Evolutionary conservation across 92 coral and sea anemone species (phyloP), one percentile per base, ranked within the genome.

Genomic region (Zoanthus gigantus): DNA sequence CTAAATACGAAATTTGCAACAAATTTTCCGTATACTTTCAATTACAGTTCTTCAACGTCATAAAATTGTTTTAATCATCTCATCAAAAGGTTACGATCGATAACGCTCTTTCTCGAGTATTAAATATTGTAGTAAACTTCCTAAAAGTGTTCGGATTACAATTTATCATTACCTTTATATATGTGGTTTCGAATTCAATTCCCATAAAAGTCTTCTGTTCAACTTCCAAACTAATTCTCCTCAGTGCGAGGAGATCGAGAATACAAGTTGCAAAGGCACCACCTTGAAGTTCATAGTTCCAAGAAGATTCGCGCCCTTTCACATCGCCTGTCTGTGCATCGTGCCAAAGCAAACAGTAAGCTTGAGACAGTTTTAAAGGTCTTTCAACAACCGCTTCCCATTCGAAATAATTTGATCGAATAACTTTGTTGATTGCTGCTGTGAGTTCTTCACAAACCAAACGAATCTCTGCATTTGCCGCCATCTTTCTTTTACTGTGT

Each of bases 401-500:
- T 23, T 65, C 31, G 58, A 81, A 81, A 81, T 65, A 46, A 65
- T 42, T 45, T 73, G 85, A 81, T 81, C 85, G 74, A 47, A 81
- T 81, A 42, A 81, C 50, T 37, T 23, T 65, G 60, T 81, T 81
- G 65, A 81, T 81, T 14, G 85, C 60, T 3, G 74, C 61, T 47
- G 85, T 66, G 72, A 81, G 85, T 81, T 81, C 85, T 47, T 81
- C 85, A 17, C 85, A 46, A 52, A 81, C 85, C 17, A 81, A 53
- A 32, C 85, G 85, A 28, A 81, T 81, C 75, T 81, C 85, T 66
- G 85, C 85, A 18, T 81, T 81, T 65, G 85, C 85, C 85, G 85
- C 85, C 85, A 81, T 81, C 85, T 81, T 81, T 28, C 32, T 81
- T 66, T 12, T 57, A 67, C 85, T 81, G 29, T 63, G 85, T 81